A percentile compares a stretch with the other conserved stretches of the same genome.
These are phyloP conservation scores for Drosophila persimilis DNA, from an alignment of 1,140 invertebrate species.

Conservation along the genomic window DNA sequence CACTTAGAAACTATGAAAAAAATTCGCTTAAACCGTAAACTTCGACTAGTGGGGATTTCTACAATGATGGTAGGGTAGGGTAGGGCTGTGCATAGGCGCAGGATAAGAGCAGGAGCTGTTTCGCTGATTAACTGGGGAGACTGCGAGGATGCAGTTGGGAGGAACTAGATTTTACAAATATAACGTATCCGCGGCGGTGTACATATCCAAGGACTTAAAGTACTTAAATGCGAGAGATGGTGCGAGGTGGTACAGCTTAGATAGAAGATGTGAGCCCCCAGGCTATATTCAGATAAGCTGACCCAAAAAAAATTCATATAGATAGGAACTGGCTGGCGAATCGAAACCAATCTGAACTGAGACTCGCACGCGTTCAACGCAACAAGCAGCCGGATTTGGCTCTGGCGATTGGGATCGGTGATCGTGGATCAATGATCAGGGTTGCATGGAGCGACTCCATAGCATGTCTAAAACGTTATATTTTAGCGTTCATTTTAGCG, in stretches of 20 bases:
- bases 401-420: slow-evolving; percentile 3
- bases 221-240: slow-evolving; percentile 43
- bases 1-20: slow-evolving; percentile 48
- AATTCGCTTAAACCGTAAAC: slow-evolving; percentile 26
- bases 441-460: too few relatives aligned
- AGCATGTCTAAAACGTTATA: too few relatives aligned
- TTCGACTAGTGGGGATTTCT: background rate
- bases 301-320: slow-evolving; percentile 50
- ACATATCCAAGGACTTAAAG: slow-evolving; percentile 54
- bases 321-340: slow-evolving; percentile 48
- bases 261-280: slow-evolving; percentile 8
- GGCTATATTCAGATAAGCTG: slow-evolving; percentile 49
- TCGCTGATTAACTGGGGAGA: slow-evolving; percentile 60
- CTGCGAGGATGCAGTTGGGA: slow-evolving; percentile 51
- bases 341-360: slow-evolving; percentile 35
- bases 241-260: too few relatives aligned
- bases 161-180: slow-evolving; percentile 54
- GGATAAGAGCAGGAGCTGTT: slow-evolving; percentile 8
- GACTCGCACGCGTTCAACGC: slow-evolving; percentile 66
- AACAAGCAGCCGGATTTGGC: slow-evolving; percentile 46
- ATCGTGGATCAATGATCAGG: slow-evolving; percentile 16
- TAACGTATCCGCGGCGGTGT: slow-evolving; percentile 33
- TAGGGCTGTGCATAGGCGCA: slow-evolving; percentile 1
- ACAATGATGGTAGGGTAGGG: too few relatives aligned
- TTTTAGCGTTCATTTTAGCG: too few relatives aligned